Base-by-base conservation (phyloP, 2,797 vertebrate genomes). In the Sebastes cheni region DNA sequence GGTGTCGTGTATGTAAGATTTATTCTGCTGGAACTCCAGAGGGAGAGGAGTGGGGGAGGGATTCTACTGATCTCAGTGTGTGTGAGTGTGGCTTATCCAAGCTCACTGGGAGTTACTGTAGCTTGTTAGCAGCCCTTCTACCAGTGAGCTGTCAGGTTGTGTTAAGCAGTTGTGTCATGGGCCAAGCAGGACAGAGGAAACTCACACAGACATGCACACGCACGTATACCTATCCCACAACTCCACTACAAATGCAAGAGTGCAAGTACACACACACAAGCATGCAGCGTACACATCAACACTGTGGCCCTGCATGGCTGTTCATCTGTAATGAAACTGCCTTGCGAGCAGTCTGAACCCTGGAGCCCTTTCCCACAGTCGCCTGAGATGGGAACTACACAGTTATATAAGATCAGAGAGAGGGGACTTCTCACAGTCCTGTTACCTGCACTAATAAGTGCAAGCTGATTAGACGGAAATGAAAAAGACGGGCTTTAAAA, bases 111-210 rank as follows among this genome's bases (percentile, higher is more conserved):
- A 80, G 70, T 36, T 72, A 62, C 55, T 72, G 71, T 83, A 69
- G 65, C 84, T 84, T 86, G 84, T 89, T 89, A 88, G 75, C 55
- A 68, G 77, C 61, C 23, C 46, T 39, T 80, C 46, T 52, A 87
- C 86, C 79, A 86, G 85, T 81, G 67, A 80, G 72, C 84, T 88
- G 86, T 89, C 88, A 87, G 61, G 32, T 79, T 79, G 50, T 71
- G 79, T 88, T 85, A 87, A 77, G 68, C 62, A 80, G 73, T 77
- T 52, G 27, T 78, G 64, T 80, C 69, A 80, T 6, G 4, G 64
- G 65, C 80, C 81, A 83, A 89, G 75, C 77, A 85, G 82, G 77
- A 69, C 77, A 72, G 64, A 73, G 56, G 32, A 76, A 80, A 82
- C 61, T 59, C 34, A 4, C 36, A 27, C 59, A 34, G 32, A 61